Evolutionary conservation across 1,140 invertebrate species (phyloP), one percentile per base, ranked within the genome.

Genomic region (Saccostrea cuccullata): DNA sequence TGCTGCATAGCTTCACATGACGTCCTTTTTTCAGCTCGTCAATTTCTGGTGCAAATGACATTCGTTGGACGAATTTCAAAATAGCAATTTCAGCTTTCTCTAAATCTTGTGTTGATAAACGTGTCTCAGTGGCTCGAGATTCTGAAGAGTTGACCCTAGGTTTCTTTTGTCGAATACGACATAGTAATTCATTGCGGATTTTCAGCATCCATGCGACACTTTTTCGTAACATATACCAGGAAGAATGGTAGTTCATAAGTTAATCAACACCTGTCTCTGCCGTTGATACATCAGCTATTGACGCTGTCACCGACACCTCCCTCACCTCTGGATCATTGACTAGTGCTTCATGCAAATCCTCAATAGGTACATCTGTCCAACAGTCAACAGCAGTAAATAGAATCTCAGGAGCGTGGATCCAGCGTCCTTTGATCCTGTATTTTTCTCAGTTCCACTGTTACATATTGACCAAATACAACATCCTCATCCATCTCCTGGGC

Each of bases 311-410:
- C n/a, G 12, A 15, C 8, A 84, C 67, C 2, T 47, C 47, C 23
- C 85, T 87, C 1, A 89, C 83, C 64, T 89, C 89, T 30, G 56
- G 89, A 55, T 89, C 89, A 30, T 87, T 70, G 23, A 6, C 70
- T n/a, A 1, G 0, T 20, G 77, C 60, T 11, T 15, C n/a, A n/a
- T n/a, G n/a, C n/a, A 20, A 67, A 67, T 67, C 36, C 47, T 87
- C 83, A 23, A 47, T 23, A 2, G 83, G 84, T 47, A 13, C 17
- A 40, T 77, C 47, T 17, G 84, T 30, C 86, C 70, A 85, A 0
- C 11, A 2, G 9, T 64, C 70, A 40, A 82, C 55, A 17, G 55
- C 0, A 13, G 23, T 36, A 13, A 12, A 67, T 15, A 89, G 26
- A 56, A 89, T 85, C 0, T 55, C 64, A 20, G 85, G 89, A 26